Base-by-base conservation (phyloP, 2,113 vertebrate species). In the Cyprinodon tularosa region DNA sequence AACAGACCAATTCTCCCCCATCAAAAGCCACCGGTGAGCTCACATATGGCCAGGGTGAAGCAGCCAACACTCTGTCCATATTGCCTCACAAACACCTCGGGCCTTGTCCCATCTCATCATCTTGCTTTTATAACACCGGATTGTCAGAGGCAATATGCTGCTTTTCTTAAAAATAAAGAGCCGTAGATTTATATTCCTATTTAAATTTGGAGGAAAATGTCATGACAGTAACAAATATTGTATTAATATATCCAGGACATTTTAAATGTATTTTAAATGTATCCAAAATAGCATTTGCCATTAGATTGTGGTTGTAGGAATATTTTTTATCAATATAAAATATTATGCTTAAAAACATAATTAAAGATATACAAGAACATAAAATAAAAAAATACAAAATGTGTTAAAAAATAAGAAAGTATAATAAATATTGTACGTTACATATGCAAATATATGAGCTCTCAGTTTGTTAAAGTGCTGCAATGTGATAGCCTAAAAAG, bases 51-150 rank as follows among this genome's bases (percentile, higher is more conserved):
- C 15, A n/a, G 81, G 61, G 77, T 40, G 85, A 74, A 66, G 15
- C 82, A 66, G 91, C 92, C 91, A 92, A 85, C 89, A 84, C 82
- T 74, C 89, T 90, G 86, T 92, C 90, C 91, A 92, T 90, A 91
- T 92, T 91, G 92, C 89, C 89, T 89, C 91, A 92, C 86, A 91
- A 92, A 91, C 92, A 93, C 92, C 92, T 86, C 92, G 78, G 92
- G 92, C 92, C 86, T 87, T 47, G 89, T 88, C 87, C 90, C 79
- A 74, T 82, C 89, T 4, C 17, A n/a, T 87, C 89, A 87, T 91
- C 90, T 92, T 91, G 90, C 92, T 87, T 29, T 90, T 74, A 86
- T 91, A 84, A 88, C 78, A 82, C 80, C 88, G 86, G 89, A 91
- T 90, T 89, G 89, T 82, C 68, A 79, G 77, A 60, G 63, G 80